Evolutionary conservation across 1,140 invertebrate genomes (phyloP), one percentile per base, ranked within the genome.

Genomic region (Zaprionus inermis): DNA sequence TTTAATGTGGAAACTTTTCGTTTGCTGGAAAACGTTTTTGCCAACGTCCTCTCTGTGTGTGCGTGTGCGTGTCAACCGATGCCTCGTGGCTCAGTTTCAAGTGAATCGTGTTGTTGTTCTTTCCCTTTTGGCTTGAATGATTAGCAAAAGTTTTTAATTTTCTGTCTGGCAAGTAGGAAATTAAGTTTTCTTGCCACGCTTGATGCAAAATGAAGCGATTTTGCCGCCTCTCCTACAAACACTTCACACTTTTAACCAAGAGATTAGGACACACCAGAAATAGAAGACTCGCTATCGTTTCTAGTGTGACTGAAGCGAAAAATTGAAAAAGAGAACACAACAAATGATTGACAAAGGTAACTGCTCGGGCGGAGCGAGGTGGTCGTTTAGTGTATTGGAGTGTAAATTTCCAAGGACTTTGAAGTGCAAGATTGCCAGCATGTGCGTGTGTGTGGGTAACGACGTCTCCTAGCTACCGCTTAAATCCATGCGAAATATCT

Each of bases 1-100:
- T 77, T 77, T 74, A 77, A 77, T 73, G 74, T 57, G 57, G 18
- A 76, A 76, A 73, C 51, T 76, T 76, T 76, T 72, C 44, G n/a
- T 16, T 49, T 10, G 59, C 30, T 54, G 51, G 57, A 49, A 54
- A 49, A 57, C 52, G 59, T 71, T 66, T 51, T 58, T 55, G 59
- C 60, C 56, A 7, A 44, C 38, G 60, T 41, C 16, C 61, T 28
- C 24, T 28, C 24, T 5, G 24, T 2, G 24, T 28, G 24, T 28
- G 24, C 5, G 24, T 28, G 24, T 68, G 36, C 63, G 44, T 51
- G 54, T 63, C 67, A 64, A 44, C 34, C 52, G 41, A 6, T 30
- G 49, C 38, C 30, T 55, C 24, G n/a, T 55, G 57, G 58, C 65
- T 71, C 32, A 30, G 36, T 65, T 49, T 34, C 54, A 64, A 18